Conservation (phyloP, 2,797 vertebrate genomes). For the Helicolenus hilgendorfi region DNA sequence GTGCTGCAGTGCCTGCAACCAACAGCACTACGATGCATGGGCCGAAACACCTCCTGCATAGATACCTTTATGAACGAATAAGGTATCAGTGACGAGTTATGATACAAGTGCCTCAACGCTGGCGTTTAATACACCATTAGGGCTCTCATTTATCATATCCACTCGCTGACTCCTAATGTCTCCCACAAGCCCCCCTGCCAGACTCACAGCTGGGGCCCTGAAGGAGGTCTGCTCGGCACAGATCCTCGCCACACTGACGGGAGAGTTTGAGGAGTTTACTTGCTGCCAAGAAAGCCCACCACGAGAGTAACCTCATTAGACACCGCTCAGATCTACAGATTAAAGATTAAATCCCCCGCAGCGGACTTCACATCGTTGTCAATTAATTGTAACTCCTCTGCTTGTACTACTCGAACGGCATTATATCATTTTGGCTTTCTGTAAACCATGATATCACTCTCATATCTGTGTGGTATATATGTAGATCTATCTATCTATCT, state of each 20-base stretch:
- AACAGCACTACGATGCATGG: not conserved
- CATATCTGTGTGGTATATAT: not conserved
- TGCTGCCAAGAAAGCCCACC: conserved; percentile 13
- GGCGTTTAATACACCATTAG: conserved; percentile 65
- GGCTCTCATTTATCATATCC: conserved; percentile 56
- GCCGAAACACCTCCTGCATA: not conserved
- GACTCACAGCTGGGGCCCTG: conserved; percentile 54
- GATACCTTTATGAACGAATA: conserved; percentile 2
- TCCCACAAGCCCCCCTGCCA: conserved; percentile 45
- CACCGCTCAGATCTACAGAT: conserved; percentile 22
- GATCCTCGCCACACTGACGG: conserved; percentile 36
- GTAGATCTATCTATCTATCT: not conserved
- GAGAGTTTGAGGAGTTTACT: conserved; percentile 25
- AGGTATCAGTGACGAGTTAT: conserved; percentile 25
- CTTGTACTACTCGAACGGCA: not conserved
- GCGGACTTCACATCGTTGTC: not conserved
- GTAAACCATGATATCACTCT: not conserved
- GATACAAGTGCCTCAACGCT: conserved; percentile 24
- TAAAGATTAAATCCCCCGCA: conserved; percentile 22
- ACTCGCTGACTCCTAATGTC: conserved; percentile 52
- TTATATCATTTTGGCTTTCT: not conserved
- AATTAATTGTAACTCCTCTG: not conserved
- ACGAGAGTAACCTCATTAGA: conserved; percentile 22
- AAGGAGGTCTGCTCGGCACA: conserved; percentile 32
- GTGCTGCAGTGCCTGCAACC: conserved; percentile 58